Evolutionary conservation across 1,140 invertebrate species (phyloP), one percentile per base, ranked within the genome.

Genomic region (Harpegnathos saltator): DNA sequence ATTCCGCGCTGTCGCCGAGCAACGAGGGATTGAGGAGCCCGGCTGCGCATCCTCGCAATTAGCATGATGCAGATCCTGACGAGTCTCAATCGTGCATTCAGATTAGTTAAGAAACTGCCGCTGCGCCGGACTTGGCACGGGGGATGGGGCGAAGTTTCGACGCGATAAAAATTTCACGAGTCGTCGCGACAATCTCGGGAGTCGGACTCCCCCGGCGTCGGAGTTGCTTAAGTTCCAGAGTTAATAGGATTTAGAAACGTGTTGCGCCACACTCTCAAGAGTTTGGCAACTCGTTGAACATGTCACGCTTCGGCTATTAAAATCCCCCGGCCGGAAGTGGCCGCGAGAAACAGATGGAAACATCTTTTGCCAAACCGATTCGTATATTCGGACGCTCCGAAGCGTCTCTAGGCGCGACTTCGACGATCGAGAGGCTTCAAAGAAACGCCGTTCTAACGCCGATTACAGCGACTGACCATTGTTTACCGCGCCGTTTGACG

Each of bases 181-280:
- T 58, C 48, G 14, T 3, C 17, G 44, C 52, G 65, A 58, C 63
- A 68, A 69, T 78, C 33, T 56, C 33, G 52, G 9, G 50, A 69
- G 22, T 19, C 33, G 7, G 52, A 15, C 19, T 63, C 48, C 44
- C 24, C n/a, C 4, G n/a, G n/a, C n/a, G n/a, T n/a, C 22, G 14
- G 14, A 80, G 50, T 78, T 69, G 26, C 33, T 44, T 15, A 22
- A 33, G 38, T 59, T 74, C 58, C 15, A 26, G 22, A 78, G 63
- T 14, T 78, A 78, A 69, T 78, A 78, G 62, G 52, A 78, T 78
- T 56, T 33, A 48, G 65, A 48, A 58, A 80, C 52, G 9, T 78
- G 62, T 71, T 69, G 65, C 75, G 52, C 65, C 22, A 11, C 38
- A 11, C 38, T 71, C 22, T n/a, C 17, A 58, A 71, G 52, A 80